Percentiles rank a stretch among this genome's conserved stretches.
These are phyloP conservation scores for Lycocerus yunnanus DNA, from an alignment of 2,888 invertebrate species.

Conservation along the genomic window DNA sequence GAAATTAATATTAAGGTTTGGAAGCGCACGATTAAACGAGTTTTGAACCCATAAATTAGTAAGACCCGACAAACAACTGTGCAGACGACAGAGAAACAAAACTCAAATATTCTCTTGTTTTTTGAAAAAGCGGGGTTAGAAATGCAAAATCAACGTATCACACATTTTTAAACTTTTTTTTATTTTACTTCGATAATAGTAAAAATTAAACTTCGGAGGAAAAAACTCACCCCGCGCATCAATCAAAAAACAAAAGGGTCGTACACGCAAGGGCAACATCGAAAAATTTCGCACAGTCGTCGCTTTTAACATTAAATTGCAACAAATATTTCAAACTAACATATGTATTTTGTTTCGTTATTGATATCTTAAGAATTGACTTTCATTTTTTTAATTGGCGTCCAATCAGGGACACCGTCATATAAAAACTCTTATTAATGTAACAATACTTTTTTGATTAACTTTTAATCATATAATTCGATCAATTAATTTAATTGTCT, in stretches of 20 bases:
- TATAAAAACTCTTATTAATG: constrained; percentile 42
- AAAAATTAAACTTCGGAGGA: no score
- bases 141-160: not conserved
- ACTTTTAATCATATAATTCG: constrained; percentile 51
- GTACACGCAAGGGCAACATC: not conserved
- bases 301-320: not conserved
- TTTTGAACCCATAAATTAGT: not conserved
- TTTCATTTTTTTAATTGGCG: not conserved
- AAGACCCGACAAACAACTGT: not conserved
- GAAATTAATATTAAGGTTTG: constrained; percentile 13
- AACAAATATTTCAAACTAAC: not conserved
- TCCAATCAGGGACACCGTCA: constrained; percentile 9
- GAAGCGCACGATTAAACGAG: constrained; percentile 24
- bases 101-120: not conserved
- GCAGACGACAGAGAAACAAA: not conserved
- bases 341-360: not conserved
- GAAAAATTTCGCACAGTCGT: not conserved
- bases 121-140: not conserved
- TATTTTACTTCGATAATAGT: no score
- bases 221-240: not conserved
- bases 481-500: constrained; percentile 54
- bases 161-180: not conserved
- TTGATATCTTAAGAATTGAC: constrained; percentile 5
- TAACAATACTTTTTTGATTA: constrained; percentile 52
- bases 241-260: not conserved